Conservation (phyloP, 2,888 invertebrate genomes). For the Cheilosia pagana region DNA sequence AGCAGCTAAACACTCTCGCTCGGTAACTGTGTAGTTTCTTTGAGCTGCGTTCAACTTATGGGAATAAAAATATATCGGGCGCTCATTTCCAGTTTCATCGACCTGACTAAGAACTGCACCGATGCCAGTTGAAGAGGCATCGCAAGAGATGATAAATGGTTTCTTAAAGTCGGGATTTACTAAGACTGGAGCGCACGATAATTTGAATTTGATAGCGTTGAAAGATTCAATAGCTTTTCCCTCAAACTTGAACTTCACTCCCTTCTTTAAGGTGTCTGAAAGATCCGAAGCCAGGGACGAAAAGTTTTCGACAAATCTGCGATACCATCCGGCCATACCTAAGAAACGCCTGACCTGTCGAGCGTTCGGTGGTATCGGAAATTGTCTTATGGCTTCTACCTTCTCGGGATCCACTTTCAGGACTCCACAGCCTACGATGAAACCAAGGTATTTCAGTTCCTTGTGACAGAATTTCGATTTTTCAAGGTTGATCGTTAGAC, state of each 20-base stretch:
- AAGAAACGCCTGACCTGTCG: slow-evolving; percentile 17
- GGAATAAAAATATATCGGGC: too few species aligned
- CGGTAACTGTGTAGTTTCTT: too few species aligned
- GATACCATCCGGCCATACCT: slow-evolving; percentile 21
- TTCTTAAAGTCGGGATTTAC: too few species aligned
- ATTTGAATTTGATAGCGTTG: background rate
- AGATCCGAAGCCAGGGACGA: background rate
- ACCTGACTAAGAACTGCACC: too few species aligned
- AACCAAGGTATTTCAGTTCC: background rate
- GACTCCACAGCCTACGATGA: background rate
- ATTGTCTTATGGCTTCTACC: background rate
- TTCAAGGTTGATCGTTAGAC: background rate
- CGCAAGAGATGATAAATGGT: too few species aligned
- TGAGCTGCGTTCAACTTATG: too few species aligned
- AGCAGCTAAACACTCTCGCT: too few species aligned
- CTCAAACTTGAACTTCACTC: background rate
- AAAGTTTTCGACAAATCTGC: background rate
- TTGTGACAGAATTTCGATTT: background rate
- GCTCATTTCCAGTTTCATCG: too few species aligned
- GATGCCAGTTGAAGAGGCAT: too few species aligned
- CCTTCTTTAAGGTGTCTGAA: background rate
- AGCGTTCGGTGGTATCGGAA: background rate
- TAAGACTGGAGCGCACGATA: too few species aligned
- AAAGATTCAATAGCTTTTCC: too few species aligned
- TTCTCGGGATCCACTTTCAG: background rate